Conservation (phyloP, 2,888 invertebrate genomes). For the Synanthedon andrenaeformis region DNA sequence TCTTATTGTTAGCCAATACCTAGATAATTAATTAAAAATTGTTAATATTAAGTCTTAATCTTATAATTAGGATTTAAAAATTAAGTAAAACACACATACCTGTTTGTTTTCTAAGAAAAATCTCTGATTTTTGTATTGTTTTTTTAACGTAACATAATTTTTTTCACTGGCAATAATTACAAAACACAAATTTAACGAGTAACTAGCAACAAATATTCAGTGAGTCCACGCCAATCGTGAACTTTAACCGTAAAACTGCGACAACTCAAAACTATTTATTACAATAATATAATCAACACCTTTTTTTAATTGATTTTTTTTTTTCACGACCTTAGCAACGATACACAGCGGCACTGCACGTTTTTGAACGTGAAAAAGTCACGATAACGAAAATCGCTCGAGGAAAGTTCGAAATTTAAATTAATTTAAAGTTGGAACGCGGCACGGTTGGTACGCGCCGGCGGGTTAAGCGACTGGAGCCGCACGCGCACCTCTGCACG, state of each 20-base stretch:
- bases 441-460: slow-evolving; percentile 34
- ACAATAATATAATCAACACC: slow-evolving; percentile 9
- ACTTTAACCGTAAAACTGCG: slow-evolving; percentile 50
- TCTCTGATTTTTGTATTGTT: too few species aligned
- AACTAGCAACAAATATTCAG: slow-evolving; percentile 19
- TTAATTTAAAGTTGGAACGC: slow-evolving; percentile 23
- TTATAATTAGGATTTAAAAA: too few species aligned
- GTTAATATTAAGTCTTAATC: too few species aligned
- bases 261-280: slow-evolving; percentile 28
- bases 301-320: slow-evolving; percentile 4
- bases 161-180: too few species aligned
- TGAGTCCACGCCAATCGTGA: slow-evolving; percentile 29
- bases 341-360: slow-evolving; percentile 27
- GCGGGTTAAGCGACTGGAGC: slow-evolving; percentile 53
- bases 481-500: slow-evolving; percentile 51
- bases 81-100: too few species aligned
- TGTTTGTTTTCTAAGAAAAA: too few species aligned
- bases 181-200: too few species aligned
- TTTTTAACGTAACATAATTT: too few species aligned
- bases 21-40: too few species aligned
- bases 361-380: not conserved
- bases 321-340: slow-evolving; percentile 14
- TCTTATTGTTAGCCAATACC: too few species aligned
- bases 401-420: slow-evolving; percentile 36
- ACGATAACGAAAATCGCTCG: slow-evolving; percentile 10